These are phyloP conservation scores for Julus scanicus DNA, from an alignment of 2,888 invertebrate genomes.

Conservation along the genomic window DNA sequence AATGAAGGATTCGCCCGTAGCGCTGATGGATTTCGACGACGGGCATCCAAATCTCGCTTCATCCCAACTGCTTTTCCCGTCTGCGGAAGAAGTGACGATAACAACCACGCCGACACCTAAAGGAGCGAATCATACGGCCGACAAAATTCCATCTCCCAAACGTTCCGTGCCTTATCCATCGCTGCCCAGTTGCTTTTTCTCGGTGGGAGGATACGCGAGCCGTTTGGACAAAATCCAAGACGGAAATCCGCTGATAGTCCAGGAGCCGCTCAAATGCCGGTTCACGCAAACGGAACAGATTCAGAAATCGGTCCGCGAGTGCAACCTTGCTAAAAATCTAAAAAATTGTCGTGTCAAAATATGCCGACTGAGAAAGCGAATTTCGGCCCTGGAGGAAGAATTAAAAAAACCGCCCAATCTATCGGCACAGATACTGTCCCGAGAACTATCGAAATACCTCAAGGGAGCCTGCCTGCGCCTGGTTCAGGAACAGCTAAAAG, in stretches of 20 bases:
- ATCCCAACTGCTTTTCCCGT: too few species aligned
- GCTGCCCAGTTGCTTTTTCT: background rate
- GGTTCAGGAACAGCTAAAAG: constrained; percentile 34
- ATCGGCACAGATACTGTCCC: background rate
- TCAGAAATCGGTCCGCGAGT: background rate
- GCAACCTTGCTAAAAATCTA: background rate
- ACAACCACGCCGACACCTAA: too few species aligned
- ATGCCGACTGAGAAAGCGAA: background rate
- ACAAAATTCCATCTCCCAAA: too few species aligned
- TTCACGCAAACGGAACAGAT: background rate
- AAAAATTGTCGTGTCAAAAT: background rate
- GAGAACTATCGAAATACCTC: background rate
- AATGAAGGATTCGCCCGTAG: too few species aligned
- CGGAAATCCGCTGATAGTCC: background rate
- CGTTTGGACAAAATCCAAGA: background rate
- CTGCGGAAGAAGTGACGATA: too few species aligned
- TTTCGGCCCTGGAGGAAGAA: background rate
- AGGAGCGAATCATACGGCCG: too few species aligned
- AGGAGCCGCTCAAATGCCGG: background rate
- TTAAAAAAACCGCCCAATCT: background rate
- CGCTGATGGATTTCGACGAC: too few species aligned
- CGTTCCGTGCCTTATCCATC: background rate
- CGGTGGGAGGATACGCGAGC: background rate
- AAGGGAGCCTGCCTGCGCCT: background rate
- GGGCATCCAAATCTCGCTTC: too few species aligned